Evolutionary conservation across 1,140 invertebrate genomes (phyloP), one percentile per base, ranked within the genome.

Genomic region (Cydia strobilella): DNA sequence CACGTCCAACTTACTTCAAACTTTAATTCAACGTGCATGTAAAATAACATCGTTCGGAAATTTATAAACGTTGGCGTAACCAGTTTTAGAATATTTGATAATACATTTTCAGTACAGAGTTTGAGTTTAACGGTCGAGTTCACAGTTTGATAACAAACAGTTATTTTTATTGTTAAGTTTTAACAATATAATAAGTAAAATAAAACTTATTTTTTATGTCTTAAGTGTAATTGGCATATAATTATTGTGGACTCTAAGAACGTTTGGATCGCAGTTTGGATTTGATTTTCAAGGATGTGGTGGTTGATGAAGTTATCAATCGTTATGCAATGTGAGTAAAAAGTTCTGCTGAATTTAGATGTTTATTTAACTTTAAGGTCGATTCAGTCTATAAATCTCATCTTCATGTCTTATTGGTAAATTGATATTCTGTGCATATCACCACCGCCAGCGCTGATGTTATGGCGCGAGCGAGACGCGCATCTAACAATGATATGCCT

Each of bases 271-370:
- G 54, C 72, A 73, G 66, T 39, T 62, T 77, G 74, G 65, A 76
- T 73, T 76, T 12, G 31, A 18, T 20, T 20, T 20, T 59, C 5
- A 74, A 85, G 42, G n/a, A 90, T 90, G 89, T 89, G 84, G 89
- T 86, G 85, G 80, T 79, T 89, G 25, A 18, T 87, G 42, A 83
- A 82, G 31, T 63, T 89, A 3, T 78, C 82, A 1, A 84, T 90
- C 48, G 59, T 88, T 35, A 77, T 89, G 66, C 87, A 89, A 62
- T 88, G 85, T 88, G 74, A 88, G 88, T 86, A 62, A 72, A 66
- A 35, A 2, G 1, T 63, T 18, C 0, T 45, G 42, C 3, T 45
- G 2, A 15, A 15, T 45, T 72, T 69, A 39, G 73, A 20, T 75
- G 72, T 76, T 75, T 79, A 65, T 65, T 65, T 73, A 71, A 80